Evolutionary conservation across 2,113 vertebrate genomes (phyloP).

Genomic region (Rafetus swinhoei): DNA sequence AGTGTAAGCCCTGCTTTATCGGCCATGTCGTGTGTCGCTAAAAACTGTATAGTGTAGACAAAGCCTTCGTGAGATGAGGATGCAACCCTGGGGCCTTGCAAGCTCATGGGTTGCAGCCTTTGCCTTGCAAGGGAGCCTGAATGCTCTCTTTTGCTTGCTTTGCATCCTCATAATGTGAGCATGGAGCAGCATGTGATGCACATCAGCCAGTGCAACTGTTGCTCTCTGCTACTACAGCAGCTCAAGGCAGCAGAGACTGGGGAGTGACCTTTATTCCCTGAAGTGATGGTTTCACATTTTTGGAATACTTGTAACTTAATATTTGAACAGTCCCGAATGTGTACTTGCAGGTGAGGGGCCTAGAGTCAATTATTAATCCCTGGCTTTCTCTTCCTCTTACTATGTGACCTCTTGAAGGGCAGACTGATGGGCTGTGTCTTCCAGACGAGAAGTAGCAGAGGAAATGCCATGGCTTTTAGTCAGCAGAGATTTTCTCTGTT

Average conservation of each 20-base stretch:
- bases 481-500: conserved; percentile 20
- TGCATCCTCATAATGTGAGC: accelerated
- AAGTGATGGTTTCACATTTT: conserved; percentile 27
- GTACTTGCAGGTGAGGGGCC: background rate
- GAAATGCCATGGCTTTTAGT: conserved; percentile 31
- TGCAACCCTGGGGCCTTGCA: background rate
- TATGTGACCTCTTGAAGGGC: background rate
- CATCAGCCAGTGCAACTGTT: background rate
- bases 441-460: background rate
- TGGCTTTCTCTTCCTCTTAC: background rate
- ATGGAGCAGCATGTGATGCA: accelerated
- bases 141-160: background rate
- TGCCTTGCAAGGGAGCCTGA: background rate
- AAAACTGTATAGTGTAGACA: no score
- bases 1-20: no score
- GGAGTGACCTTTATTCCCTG: background rate
- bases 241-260: background rate
- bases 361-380: conserved; percentile 53
- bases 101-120: background rate
- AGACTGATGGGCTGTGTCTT: background rate
- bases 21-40: no score
- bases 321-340: conserved; percentile 37
- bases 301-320: conserved; percentile 51
- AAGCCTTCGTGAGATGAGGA: background rate
- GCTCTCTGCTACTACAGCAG: background rate